Percentiles rank a stretch among this genome's conserved stretches.
phyloP scores from a whole-genome alignment of 2,888 invertebrate species.

The Netelia inedita region DNA sequence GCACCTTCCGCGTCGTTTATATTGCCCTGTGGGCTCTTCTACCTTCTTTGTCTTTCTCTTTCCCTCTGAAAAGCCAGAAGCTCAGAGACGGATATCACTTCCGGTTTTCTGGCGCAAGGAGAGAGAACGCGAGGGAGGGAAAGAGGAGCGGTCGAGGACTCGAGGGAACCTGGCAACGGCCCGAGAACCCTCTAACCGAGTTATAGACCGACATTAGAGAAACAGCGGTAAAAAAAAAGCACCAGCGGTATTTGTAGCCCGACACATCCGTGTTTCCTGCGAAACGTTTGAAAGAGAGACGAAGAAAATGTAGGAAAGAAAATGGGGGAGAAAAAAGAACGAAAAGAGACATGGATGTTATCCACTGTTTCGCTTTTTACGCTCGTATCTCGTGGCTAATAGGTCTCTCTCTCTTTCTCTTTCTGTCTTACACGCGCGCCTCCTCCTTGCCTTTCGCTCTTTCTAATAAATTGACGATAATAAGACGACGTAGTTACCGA shows the following conservation, averaged over 20 bases:
- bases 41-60: constrained; percentile 23
- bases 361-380: too few species aligned
- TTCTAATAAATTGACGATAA: too few species aligned
- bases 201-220: constrained; percentile 57
- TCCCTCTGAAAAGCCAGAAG: constrained; percentile 13
- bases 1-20: neutral
- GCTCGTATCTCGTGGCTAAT: too few species aligned
- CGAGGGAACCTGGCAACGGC: constrained; percentile 25
- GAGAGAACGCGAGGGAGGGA: too few species aligned
- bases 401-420: too few species aligned
- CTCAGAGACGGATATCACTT: constrained; percentile 56
- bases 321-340: too few species aligned
- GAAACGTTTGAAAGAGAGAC: neutral
- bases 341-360: too few species aligned
- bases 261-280: constrained; percentile 3
- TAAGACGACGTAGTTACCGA: too few species aligned
- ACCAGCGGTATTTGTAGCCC: constrained; percentile 22
- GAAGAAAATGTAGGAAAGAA: neutral
- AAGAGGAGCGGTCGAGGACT: constrained; percentile 21
- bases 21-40: constrained; percentile 2
- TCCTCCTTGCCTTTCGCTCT: too few species aligned
- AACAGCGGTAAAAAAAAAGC: constrained; percentile 38
- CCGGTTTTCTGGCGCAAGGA: constrained; percentile 44
- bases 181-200: constrained; percentile 52
- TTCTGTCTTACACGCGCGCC: too few species aligned